Evolutionary conservation across 2,797 vertebrate genomes (phyloP), one percentile per base, ranked within the genome.

Genomic region (Sebastes aleutianus): DNA sequence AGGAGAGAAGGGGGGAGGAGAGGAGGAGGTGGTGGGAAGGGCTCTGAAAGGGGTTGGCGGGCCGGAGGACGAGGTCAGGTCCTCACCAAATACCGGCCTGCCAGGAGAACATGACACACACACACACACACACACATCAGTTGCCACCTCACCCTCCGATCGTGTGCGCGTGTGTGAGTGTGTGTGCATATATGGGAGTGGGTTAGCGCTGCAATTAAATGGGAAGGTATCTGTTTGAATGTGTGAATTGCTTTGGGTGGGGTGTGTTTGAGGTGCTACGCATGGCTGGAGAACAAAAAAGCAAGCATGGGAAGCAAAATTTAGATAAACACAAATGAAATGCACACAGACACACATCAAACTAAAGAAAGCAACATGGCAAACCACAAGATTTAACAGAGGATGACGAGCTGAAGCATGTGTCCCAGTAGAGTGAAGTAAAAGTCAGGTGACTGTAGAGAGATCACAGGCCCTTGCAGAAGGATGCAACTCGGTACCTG

Each of bases 1-100:
- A 84, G 93, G 93, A 90, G 88, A 92, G 84, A 93, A 96, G 96
- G 97, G 94, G 97, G 99, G 96, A 98, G 97, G 97, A 98, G 98
- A 95, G 97, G 98, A 96, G 96, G 98, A 79, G 96, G 97, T 97
- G 96, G 98, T 98, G 96, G 98, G 97, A 94, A 98, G 98, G 95
- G 96, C 97, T 99, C 98, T 98, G 97, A 99, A 97, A 97, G 98
- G 99, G 97, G 97, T 99, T 90, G 98, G 97, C 93, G 98, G 98
- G 97, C 97, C 98, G 93, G 98, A 98, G 97, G 97, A 98, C 92
- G 95, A 96, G 92, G 97, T 97, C 95, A 97, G 96, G 94, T 99
- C 98, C 96, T 99, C 99, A 97, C 94, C 98, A 97, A 99, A 99
- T 95, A 97, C 96, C 94, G 95, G 96, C 97, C 99, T 99, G 98